Evolutionary conservation across 2,797 vertebrate species (phyloP).

Genomic region (Leptoclinus maculatus): DNA sequence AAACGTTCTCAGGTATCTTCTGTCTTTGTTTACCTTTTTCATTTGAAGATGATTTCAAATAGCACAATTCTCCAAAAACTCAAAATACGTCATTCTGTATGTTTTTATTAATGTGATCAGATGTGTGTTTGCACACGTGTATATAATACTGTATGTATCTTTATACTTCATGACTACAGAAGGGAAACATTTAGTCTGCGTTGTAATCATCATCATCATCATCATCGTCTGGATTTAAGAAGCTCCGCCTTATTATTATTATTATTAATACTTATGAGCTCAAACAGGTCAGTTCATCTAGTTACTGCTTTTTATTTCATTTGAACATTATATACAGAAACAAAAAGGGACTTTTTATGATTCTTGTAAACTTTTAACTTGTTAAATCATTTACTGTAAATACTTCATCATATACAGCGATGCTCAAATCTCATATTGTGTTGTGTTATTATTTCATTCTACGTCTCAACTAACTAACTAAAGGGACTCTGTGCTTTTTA

Average conservation of each 20-base stretch:
- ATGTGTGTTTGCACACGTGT: background rate
- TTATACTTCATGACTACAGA: background rate
- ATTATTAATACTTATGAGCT: no score
- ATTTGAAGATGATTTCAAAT: background rate
- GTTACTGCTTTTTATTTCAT: constrained; percentile 12
- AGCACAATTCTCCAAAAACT: background rate
- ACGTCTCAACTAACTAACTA: no score
- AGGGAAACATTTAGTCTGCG: background rate
- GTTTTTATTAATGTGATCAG: background rate
- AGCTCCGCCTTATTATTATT: constrained; percentile 56
- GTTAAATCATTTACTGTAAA: constrained; percentile 48
- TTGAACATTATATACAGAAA: background rate
- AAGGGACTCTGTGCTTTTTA: no score
- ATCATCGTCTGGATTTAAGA: background rate
- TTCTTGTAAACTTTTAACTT: constrained; percentile 29
- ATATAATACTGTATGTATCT: background rate
- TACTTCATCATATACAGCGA: constrained; percentile 16
- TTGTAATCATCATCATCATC: no score
- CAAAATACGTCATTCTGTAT: background rate
- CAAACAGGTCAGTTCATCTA: constrained; percentile 1
- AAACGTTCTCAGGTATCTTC: constrained; percentile 59
- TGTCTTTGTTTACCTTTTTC: constrained; percentile 11
- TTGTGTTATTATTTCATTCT: constrained; percentile 36
- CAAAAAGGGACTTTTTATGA: constrained; percentile 44
- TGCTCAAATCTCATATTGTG: constrained; percentile 29